Evolutionary conservation across 1,140 invertebrate species (phyloP).

Genomic region (Eumeta japonica): DNA sequence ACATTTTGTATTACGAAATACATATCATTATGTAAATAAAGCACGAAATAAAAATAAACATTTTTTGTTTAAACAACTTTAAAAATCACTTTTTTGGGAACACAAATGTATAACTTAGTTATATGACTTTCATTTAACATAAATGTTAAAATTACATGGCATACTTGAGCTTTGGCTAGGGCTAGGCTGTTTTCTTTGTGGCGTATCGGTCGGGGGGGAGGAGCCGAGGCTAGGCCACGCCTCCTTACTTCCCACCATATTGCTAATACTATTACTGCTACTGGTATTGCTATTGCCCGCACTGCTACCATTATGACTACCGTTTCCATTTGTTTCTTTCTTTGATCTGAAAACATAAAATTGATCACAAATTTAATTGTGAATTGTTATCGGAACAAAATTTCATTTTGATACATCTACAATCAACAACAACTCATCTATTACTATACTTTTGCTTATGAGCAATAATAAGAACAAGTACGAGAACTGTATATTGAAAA

Average conservation of each 20-base stretch:
- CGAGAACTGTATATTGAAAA: too few species aligned
- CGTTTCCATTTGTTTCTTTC: slow-evolving; percentile 25
- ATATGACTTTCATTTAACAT: too few species aligned
- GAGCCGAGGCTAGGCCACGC: slow-evolving; percentile 66
- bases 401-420: too few species aligned
- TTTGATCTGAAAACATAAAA: slow-evolving; percentile 31
- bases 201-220: slow-evolving; percentile 49
- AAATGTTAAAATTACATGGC: too few species aligned
- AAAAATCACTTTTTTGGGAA: too few species aligned
- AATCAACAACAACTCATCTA: too few species aligned
- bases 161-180: slow-evolving; percentile 25
- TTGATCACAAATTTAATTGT: slow-evolving; percentile 1
- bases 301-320: slow-evolving; percentile 37
- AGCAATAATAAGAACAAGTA: too few species aligned
- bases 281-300: slow-evolving; percentile 15
- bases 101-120: too few species aligned
- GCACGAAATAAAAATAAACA: too few species aligned
- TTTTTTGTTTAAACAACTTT: too few species aligned
- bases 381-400: background rate
- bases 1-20: too few species aligned
- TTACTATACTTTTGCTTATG: background rate
- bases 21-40: too few species aligned
- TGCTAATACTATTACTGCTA: slow-evolving; percentile 17
- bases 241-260: slow-evolving; percentile 55
- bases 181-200: slow-evolving; percentile 34